These are phyloP conservation scores for Sarcophaga bullata DNA, from an alignment of 1,140 invertebrate genomes.

Conservation along the genomic window DNA sequence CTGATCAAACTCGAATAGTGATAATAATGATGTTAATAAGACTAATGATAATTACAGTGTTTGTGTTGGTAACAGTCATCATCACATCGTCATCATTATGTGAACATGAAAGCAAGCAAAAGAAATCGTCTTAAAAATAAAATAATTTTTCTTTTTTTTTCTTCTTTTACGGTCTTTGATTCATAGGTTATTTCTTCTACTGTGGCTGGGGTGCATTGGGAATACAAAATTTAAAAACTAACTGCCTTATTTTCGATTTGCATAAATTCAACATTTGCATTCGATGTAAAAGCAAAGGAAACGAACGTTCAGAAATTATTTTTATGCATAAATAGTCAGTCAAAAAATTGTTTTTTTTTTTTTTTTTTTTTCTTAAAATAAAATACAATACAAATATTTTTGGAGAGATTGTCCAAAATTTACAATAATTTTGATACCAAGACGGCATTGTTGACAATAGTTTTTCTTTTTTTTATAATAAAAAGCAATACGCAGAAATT, in stretches of 20 bases:
- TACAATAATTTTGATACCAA: neutral
- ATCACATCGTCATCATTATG: neutral
- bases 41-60: neutral
- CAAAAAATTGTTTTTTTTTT: neutral
- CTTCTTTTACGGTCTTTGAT: neutral
- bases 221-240: conserved; percentile 3
- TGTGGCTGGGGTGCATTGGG: neutral
- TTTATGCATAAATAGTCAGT: neutral
- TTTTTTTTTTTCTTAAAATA: no score
- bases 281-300: conserved; percentile 11
- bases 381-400: conserved; percentile 5
- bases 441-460: no score
- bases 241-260: neutral
- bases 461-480: no score
- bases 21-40: neutral
- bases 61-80: neutral
- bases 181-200: neutral
- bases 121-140: neutral
- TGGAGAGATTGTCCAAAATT: neutral
- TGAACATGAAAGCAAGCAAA: neutral
- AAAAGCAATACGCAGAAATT: no score
- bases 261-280: conserved; percentile 35
- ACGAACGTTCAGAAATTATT: conserved; percentile 8
- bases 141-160: neutral
- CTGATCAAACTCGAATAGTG: neutral